Evolutionary conservation across 2,113 vertebrate genomes (phyloP), one percentile per base, ranked within the genome.

Genomic region (Macroglossus sobrinus): DNA sequence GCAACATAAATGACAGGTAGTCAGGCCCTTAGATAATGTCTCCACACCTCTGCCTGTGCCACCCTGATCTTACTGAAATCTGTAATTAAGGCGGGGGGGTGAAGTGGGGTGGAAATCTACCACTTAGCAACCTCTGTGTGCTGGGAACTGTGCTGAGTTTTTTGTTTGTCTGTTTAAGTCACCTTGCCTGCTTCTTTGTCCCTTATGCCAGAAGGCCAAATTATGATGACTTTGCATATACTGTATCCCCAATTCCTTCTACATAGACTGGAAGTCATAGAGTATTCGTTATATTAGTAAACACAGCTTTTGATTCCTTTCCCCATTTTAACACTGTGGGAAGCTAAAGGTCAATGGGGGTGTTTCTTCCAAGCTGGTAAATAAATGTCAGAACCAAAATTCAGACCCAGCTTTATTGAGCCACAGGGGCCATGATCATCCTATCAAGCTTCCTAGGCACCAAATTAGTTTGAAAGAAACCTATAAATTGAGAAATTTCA

Each of bases 401-500:
- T 57, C 30, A 93, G 55, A 50, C 19, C 45, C 7, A 88, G 43
- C 22, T 84, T 30, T 15, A 9, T 72, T 55, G 94, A 81, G 92
- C 76, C 72, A 82, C 50, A 87, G 85, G 81, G 19, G 45, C 40
- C 33, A 55, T 30, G 43, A 47, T 5, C 26, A 21, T 90, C 50
- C 69, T 69, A 53, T 38, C 18, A 80, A 66, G 43, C 47, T 94
- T 89, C 43, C 7, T 35, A 68, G 71, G 7, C 11, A 72, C 1
- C 16, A 63, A 89, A 10, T 91, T 94, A 81, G 50, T 76, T 87
- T 43, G 24, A 89, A 79, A 24, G 35, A 61, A 61, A 74, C 16
- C 8, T 88, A 85, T 63, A 76, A 84, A 88, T 91, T 82, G 55
- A 87, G 45, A 71, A 93, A 81, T 89, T 68, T 94, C 43, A 95